Conservation (phyloP, 2,797 vertebrate species). For the Chrysocyon brachyurus region DNA sequence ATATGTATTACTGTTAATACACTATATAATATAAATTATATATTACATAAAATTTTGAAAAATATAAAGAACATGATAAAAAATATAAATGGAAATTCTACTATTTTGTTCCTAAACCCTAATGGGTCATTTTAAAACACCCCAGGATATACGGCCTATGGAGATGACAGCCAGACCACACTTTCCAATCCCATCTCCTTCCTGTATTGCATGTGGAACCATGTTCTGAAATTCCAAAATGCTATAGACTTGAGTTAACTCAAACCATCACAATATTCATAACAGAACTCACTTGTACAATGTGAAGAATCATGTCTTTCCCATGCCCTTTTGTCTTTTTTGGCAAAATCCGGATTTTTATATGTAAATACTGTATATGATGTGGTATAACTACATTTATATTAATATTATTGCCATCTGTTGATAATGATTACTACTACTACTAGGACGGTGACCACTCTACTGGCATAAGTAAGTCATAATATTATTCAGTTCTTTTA, state of each 20-base stretch:
- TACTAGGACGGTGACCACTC: not conserved
- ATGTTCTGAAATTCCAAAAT: slow-evolving; percentile 41
- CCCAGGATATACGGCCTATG: not conserved
- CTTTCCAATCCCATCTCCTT: not conserved
- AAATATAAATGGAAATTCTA: not conserved
- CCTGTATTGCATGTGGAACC: not conserved
- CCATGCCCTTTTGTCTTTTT: not conserved
- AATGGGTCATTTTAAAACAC: not conserved
- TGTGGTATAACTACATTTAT: not conserved
- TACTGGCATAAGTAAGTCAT: not conserved
- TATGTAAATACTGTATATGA: not conserved
- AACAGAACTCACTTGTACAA: not conserved
- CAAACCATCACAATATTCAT: slow-evolving; percentile 46
- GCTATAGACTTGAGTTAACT: not conserved
- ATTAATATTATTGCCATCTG: not conserved
- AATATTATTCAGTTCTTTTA: not conserved
- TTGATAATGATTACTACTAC: not conserved
- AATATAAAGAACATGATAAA: not conserved
- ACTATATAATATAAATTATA: not conserved
- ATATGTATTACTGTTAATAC: not conserved
- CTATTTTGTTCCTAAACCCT: not conserved
- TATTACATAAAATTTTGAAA: slow-evolving; percentile 13
- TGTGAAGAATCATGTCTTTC: not conserved
- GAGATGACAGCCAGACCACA: not conserved
- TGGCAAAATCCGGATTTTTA: not conserved